A percentile compares a stretch with the other conserved stretches of the same genome.
Conservation (phyloP, 2,888 invertebrate genomes). For the Matsumyia berberina region DNA sequence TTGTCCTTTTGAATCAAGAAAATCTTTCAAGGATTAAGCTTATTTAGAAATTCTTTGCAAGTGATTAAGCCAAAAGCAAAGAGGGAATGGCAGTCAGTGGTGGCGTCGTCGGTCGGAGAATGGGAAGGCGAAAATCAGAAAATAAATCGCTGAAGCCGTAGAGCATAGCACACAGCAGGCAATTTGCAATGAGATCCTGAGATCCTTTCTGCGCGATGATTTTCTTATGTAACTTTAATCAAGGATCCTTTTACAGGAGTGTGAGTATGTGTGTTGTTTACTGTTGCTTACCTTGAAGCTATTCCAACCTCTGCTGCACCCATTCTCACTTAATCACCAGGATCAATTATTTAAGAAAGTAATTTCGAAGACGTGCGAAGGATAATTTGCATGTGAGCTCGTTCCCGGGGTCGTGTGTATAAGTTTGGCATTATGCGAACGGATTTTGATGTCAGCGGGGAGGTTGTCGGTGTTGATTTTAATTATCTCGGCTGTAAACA, state of each 20-base stretch:
- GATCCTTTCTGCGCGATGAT: constrained; percentile 47
- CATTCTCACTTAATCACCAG: constrained; percentile 69
- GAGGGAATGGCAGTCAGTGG: background rate
- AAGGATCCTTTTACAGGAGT: constrained; percentile 33
- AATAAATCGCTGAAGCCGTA: constrained; percentile 36
- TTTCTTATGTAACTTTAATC: constrained; percentile 65
- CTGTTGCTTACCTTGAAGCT: constrained; percentile 68
- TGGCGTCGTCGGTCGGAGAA: background rate
- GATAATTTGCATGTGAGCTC: constrained; percentile 68
- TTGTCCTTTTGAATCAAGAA: constrained; percentile 71
- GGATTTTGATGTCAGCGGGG: constrained; percentile 35
- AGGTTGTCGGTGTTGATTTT: constrained; percentile 59
- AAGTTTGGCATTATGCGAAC: constrained; percentile 33
- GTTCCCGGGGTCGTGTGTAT: constrained; percentile 22
- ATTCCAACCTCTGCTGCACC: constrained; percentile 57
- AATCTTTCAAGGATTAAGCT: constrained; percentile 75
- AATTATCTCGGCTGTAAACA: constrained; percentile 56
- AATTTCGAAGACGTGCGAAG: constrained; percentile 73
- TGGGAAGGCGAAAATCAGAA: constrained; percentile 8
- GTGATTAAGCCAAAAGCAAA: constrained; percentile 60
- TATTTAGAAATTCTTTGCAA: constrained; percentile 73
- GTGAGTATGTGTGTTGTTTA: constrained; percentile 32
- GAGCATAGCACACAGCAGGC: constrained; percentile 39
- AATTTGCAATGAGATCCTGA: constrained; percentile 63
- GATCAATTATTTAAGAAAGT: constrained; percentile 76